These are phyloP conservation scores for Parambassis ranga DNA, from an alignment of 2,797 vertebrate species.

Conservation along the genomic window DNA sequence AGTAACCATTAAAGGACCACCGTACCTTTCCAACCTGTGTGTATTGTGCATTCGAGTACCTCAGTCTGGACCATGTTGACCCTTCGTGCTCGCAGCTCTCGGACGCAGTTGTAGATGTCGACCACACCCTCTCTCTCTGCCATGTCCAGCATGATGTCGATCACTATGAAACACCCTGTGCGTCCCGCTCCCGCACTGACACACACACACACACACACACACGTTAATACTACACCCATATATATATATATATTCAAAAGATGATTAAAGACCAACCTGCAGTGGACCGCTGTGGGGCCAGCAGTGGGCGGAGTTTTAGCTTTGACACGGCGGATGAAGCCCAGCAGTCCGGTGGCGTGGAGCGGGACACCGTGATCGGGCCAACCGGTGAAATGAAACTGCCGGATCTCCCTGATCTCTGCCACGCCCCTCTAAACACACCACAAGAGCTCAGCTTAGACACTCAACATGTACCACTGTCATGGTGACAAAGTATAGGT, in stretches of 20 bases:
- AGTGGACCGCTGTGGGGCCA: slow-evolving; percentile 92
- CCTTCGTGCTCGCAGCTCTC: slow-evolving; percentile 92
- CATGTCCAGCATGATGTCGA: slow-evolving; percentile 98
- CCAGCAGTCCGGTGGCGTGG: slow-evolving; percentile 92
- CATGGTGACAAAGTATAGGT: no score
- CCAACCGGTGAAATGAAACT: slow-evolving; percentile 98
- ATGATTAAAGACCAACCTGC: no score
- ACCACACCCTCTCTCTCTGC: slow-evolving; percentile 95
- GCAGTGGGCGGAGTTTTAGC: slow-evolving; percentile 89
- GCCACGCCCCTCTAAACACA: slow-evolving; percentile 91
- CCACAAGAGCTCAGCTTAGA: no score
- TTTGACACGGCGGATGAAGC: slow-evolving; percentile 92
- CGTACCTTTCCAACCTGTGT: no score
- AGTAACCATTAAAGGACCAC: no score
- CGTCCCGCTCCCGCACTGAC: slow-evolving; percentile 91
- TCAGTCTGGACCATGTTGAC: slow-evolving; percentile 98
- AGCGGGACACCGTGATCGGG: slow-evolving; percentile 95
- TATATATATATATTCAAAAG: no score
- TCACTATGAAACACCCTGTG: slow-evolving; percentile 95
- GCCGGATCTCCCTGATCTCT: slow-evolving; percentile 94
- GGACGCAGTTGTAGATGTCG: slow-evolving; percentile 95
- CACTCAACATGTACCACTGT: no score
- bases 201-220: slow-evolving; percentile 28
- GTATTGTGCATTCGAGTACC: slow-evolving; percentile 73
- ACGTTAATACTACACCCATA: no score